phyloP scores from a whole-genome alignment of 2,113 vertebrate species.

The Sciurus niger region DNA sequence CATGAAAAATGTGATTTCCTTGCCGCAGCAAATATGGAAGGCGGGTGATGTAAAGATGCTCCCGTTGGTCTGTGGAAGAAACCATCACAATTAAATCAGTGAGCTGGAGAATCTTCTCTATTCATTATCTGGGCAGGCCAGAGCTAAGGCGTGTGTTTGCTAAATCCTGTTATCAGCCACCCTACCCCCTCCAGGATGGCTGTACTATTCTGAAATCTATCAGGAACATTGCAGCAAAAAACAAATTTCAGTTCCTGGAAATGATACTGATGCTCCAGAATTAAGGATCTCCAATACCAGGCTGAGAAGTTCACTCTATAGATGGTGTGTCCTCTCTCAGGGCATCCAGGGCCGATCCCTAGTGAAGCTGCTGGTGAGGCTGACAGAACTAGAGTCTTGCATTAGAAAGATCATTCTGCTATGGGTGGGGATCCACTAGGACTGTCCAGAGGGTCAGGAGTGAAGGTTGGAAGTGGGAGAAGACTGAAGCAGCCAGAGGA shows the following conservation, averaged over 20 bases:
- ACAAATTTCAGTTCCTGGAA: slow-evolving; percentile 17
- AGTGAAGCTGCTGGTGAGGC: background rate
- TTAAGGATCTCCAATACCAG: background rate
- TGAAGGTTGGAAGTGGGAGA: background rate
- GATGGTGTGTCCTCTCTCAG: background rate
- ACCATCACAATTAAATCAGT: slow-evolving; percentile 76
- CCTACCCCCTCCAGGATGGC: background rate
- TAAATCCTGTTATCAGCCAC: slow-evolving; percentile 39
- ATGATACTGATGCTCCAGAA: background rate
- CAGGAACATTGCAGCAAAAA: background rate
- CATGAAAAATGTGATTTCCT: slow-evolving; percentile 81
- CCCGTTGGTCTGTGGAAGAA: slow-evolving; percentile 58
- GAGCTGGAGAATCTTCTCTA: slow-evolving; percentile 59
- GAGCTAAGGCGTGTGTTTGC: slow-evolving; percentile 76
- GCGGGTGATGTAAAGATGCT: slow-evolving; percentile 50
- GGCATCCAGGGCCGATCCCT: background rate
- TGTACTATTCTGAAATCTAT: slow-evolving; percentile 40
- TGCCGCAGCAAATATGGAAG: slow-evolving; percentile 65
- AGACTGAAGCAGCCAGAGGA: background rate
- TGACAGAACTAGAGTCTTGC: background rate
- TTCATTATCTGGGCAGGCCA: slow-evolving; percentile 75
- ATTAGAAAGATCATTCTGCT: background rate
- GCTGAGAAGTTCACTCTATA: background rate
- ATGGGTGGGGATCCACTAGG: background rate
- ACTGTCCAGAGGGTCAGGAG: background rate